Base-by-base conservation (phyloP, 2,888 invertebrate species). In the Eilema caniola region DNA sequence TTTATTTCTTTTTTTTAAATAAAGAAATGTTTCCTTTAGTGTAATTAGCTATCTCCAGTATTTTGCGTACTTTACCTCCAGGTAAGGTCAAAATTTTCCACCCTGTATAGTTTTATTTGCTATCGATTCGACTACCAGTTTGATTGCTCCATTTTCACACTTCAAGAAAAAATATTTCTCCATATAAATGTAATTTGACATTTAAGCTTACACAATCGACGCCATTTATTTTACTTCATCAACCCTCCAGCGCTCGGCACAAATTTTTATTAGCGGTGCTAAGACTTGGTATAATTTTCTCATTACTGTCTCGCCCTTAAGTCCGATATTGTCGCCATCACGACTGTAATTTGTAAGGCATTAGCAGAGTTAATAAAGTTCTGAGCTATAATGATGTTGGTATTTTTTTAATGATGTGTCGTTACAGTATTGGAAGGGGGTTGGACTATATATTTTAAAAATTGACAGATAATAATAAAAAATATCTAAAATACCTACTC, bases 281-380 rank as follows among this genome's bases (percentile, higher is more conserved):
- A 94, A 94, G 93, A 85, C 94, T 86, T 85, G 84, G 95, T 89
- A 95, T 95, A 95, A 95, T 95, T 94, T 94, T 90, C 90, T 92
- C 94, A 90, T 95, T 94, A 92, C 76, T 76, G 83, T 81, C 83
- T 87, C 88, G 86, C 86, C 85, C 85, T 86, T 89, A 89, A 88
- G 88, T 86, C 88, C 81, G 86, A 87, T 85, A 84, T 87, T 86
- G 83, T 85, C 85, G 85, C 89, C 86, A 88, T 86, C 80, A 81
- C 70, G 73, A 65, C 76, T 78, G 88, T 86, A 89, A 90, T 91
- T 91, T 82, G 83, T 90, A 85, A 83, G 81, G 82, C 82, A 83
- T 88, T 88, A 86, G 87, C 87, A 86, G 70, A 23, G 81, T 77
- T 82, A 78, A 77, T 80, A 80, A 88, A 85, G 82, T 84, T 80